Evolutionary conservation across 2,888 invertebrate species (phyloP).

Genomic region (Gari tellinella): DNA sequence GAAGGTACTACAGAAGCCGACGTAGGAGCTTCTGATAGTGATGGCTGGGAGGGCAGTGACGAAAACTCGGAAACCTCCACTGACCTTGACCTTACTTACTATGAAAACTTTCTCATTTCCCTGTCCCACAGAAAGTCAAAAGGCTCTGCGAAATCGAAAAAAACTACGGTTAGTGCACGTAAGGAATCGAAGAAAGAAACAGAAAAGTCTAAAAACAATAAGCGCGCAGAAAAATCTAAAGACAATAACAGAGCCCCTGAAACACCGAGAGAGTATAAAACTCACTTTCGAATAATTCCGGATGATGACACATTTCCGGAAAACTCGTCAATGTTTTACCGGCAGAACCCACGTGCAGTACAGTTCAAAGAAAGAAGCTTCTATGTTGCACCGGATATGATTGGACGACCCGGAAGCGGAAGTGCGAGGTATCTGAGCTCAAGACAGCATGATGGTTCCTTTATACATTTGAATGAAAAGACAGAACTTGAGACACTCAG

Average conservation of each 20-base stretch:
- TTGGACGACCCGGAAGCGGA: constrained; percentile 4
- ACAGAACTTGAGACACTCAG: neutral
- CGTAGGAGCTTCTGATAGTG: neutral
- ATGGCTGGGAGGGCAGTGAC: constrained; percentile 9
- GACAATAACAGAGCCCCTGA: neutral
- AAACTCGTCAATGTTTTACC: neutral
- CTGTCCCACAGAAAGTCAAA: constrained; percentile 6
- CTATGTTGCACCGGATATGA: constrained; percentile 10
- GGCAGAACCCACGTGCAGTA: constrained; percentile 42
- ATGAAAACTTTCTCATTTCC: neutral
- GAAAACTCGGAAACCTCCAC: constrained; percentile 13
- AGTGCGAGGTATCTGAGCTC: constrained; percentile 1
- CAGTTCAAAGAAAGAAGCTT: constrained; percentile 52
- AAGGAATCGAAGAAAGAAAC: too few relatives aligned
- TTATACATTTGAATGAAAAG: neutral
- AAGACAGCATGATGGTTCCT: neutral
- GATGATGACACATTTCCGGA: constrained; percentile 16
- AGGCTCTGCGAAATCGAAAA: neutral
- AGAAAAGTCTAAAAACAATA: constrained; percentile 8
- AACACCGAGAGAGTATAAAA: neutral
- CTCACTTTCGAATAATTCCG: constrained; percentile 19
- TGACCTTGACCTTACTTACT: neutral
- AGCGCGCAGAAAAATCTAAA: neutral
- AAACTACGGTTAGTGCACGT: too few relatives aligned
- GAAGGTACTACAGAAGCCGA: neutral